Base-by-base conservation (phyloP, 2,888 invertebrate genomes). In the Drosophila borborema region DNA sequence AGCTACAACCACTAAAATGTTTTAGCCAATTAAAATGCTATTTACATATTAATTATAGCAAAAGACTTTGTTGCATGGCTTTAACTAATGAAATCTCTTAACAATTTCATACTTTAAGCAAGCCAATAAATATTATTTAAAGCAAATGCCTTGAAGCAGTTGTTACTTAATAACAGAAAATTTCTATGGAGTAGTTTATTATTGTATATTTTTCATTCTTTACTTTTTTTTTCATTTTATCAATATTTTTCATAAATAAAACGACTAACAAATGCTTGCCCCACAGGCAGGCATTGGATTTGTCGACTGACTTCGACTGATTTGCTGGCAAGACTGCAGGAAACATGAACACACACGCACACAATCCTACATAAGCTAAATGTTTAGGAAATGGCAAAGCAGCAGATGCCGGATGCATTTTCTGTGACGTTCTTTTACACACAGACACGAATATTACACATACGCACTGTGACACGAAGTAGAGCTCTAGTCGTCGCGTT, bases 311-410 rank as follows among this genome's bases (percentile, higher is more conserved):
- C 72, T 73, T 75, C 61, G 60, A 87, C 79, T 81, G 86, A 89
- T 87, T 89, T 87, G 62, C 79, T 54, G 71, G 64, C 70, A 76
- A 36, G 80, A 84, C 72, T 77, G 56, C 71, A 68, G 60, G 46
- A 61, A 40, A 41, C 41, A 51, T 20, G 20, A n/a, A 70, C 34
- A 56, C 45, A 54, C 31, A 55, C 18, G 51, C 41, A n/a, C n/a
- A 41, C n/a, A 41, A 34, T 43, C 23, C 6, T 16, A 51, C 54
- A 40, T 51, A 36, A 62, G 74, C 76, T 81, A 90, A 88, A 86
- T 88, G 90, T 90, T 86, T 86, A 90, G 90, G 90, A 90, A 90
- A 76, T 81, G 65, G 90, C 79, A 83, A 63, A 70, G 77, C 83
- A 82, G 72, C 89, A 72, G 81, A 48, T 73, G 72, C 77, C 78